Percentiles rank a stretch among this genome's conserved stretches.
These are phyloP conservation scores for Sarotherodon lohbergeri DNA, from an alignment of 2,113 vertebrate genomes.

Conservation along the genomic window DNA sequence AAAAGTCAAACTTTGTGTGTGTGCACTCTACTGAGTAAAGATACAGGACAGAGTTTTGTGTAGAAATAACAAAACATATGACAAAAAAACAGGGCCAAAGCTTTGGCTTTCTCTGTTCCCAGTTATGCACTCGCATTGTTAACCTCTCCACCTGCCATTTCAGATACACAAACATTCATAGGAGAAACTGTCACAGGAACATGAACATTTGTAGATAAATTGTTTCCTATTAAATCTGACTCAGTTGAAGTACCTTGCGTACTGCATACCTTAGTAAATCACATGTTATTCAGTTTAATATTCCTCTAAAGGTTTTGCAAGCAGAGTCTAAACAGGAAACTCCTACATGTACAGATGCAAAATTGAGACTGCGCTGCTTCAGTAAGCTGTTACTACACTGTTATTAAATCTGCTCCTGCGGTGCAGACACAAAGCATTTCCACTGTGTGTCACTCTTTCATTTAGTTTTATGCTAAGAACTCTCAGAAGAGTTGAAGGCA, in stretches of 20 bases:
- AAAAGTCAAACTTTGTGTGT: background rate
- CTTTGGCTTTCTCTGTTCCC: background rate
- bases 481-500: background rate
- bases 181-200: background rate
- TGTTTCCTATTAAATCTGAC: background rate
- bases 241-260: background rate
- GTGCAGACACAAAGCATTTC: background rate
- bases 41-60: background rate
- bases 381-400: background rate
- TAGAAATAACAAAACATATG: background rate
- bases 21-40: background rate
- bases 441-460: slow-evolving; percentile 28
- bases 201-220: background rate
- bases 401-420: background rate
- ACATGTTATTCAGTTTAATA: background rate
- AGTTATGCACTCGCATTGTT: background rate
- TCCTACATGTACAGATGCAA: background rate
- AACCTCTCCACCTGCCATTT: background rate
- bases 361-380: background rate
- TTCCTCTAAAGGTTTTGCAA: background rate
- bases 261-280: background rate
- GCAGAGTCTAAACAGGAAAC: background rate
- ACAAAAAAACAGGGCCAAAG: background rate
- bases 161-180: background rate
- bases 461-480: background rate